Base-by-base conservation (phyloP, 2,797 vertebrate species). In the Muraenolepis orangiensis region DNA sequence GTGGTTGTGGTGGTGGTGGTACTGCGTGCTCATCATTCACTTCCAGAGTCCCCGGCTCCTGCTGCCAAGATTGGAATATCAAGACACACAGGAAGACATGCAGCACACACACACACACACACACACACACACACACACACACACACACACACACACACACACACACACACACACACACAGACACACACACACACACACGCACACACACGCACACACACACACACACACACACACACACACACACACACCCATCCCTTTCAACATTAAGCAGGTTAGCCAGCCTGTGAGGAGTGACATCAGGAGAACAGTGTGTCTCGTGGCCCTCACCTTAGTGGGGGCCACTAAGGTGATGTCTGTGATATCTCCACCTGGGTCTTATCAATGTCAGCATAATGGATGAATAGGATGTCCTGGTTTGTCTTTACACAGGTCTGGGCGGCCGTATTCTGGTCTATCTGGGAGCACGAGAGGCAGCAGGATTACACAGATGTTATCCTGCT, bases 1-100 rank as follows among this genome's bases (percentile, higher is more conserved):
- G 80, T 83, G 75, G 67, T 78, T 75, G 82, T 76, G 82, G 77
- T 68, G 78, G 26, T n/a, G n/a, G n/a, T n/a, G n/a, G n/a, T n/a
- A n/a, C n/a, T n/a, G n/a, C n/a, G n/a, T n/a, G n/a, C n/a, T n/a
- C n/a, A n/a, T n/a, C n/a, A n/a, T n/a, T n/a, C 51, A 66, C 76
- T 78, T 69, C 78, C 4, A 28, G 8, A 36, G 31, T 7, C 20
- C 23, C 68, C 32, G 12, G 28, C 13, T 18, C 29, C 64, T 74
- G 18, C 29, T 67, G 61, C 26, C n/a, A 18, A n/a, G n/a, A 70
- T 23, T 72, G 69, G 71, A 69, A 79, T 84, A 84, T 83, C 30
- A 84, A 82, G 57, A 23, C 57, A 26, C 57, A 64, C n/a, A 23
- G 57, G n/a, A 26, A n/a, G n/a, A 61, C 10, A n/a, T 23, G 46